Evolutionary conservation across 2,113 vertebrate genomes (phyloP).

Genomic region (Pavo muticus): DNA sequence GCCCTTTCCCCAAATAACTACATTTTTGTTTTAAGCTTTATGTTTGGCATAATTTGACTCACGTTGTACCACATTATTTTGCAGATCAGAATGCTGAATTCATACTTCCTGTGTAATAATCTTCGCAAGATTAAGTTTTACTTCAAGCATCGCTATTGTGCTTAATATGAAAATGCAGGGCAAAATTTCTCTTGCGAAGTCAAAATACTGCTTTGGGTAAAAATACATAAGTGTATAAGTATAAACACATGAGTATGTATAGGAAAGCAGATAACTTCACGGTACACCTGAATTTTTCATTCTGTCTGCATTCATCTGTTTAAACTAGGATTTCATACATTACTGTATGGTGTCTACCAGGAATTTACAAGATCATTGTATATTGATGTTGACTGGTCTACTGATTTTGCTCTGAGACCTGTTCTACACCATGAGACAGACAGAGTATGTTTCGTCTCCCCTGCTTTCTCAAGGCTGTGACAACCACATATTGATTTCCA

Average conservation of each 20-base stretch:
- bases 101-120: neutral
- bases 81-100: neutral
- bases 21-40: neutral
- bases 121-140: neutral
- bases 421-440: neutral
- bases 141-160: neutral
- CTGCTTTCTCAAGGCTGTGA: neutral
- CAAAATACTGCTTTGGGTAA: neutral
- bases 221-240: neutral
- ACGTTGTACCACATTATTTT: neutral
- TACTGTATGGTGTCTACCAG: fast-evolving
- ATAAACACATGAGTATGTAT: neutral
- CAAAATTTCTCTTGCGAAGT: neutral
- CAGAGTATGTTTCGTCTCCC: neutral
- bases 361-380: neutral
- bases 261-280: neutral
- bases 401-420: neutral
- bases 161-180: neutral
- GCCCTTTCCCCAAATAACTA: fast-evolving
- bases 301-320: neutral
- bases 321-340: neutral
- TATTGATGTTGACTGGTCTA: neutral
- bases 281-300: neutral
- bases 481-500: fast-evolving
- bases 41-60: neutral